Evolutionary conservation across 2,113 vertebrate species (phyloP), one percentile per base, ranked within the genome.

Genomic region (Lophura nycthemera): DNA sequence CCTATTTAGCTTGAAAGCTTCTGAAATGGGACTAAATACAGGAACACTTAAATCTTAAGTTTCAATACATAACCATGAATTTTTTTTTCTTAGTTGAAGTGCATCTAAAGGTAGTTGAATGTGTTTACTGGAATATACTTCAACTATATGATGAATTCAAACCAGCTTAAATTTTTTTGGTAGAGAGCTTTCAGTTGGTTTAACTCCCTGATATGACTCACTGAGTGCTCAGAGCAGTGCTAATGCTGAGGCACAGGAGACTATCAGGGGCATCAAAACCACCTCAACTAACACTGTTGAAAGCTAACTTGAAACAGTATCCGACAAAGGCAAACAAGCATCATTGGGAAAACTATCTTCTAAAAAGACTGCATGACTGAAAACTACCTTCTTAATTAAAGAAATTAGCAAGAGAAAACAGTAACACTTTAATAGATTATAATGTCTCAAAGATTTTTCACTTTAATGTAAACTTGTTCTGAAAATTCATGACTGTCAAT

Each of bases 1-100:
- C 59, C 76, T 93, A 89, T 54, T 87, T 87, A 36, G 59, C 82
- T 74, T 83, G 70, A 73, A 93, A 89, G 82, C 65, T 64, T 90
- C 50, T 86, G 73, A 84, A 87, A 78, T 36, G 59, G 29, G 20
- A 86, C 47, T 57, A 43, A 77, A 47, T 36, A 84, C 0, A 85
- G 74, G 77, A 87, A 60, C 36, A 43, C 52, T 67, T 60, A 89
- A 70, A 92, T 54, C 5, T 52, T 50, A 85, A 52, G 34, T 60
- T 65, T 92, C 61, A 88, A 81, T 76, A 48, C 2, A 10, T 20
- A 67, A 54, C 36, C 2, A 32, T 36, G 70, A 88, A 43, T 43
- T 60, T 88, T 69, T 25, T 77, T 82, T 71, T 43, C 80, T 91
- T 22, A 78, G 14, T 11, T 84, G 54, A 81, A 81, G 8, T 52